Base-by-base conservation (phyloP, 2,113 vertebrate genomes). In the Hystrix brachyura region DNA sequence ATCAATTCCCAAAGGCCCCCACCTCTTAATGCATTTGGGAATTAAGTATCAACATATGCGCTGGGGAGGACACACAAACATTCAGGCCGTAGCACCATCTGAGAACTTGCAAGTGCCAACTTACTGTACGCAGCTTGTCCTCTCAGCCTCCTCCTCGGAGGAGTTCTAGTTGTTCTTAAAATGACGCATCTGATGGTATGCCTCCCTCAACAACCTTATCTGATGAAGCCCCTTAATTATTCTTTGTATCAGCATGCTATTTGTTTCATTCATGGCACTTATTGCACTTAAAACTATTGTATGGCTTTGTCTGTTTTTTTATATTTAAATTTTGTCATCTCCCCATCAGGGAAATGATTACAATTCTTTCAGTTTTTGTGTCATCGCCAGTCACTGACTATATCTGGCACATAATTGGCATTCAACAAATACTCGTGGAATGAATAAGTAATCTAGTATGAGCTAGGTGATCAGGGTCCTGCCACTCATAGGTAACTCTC, bases 261-360 rank as follows among this genome's bases (percentile, higher is more conserved):
- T 91, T 97, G 13, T 78, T 91, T 91, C 53, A 9, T 86, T 96
- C 15, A 84, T 46, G 88, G 10, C 4, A 72, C 7, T 62, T 71
- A 69, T 27, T 60, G 2, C 27, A 67, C 10, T 79, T 80, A 62
- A 83, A 84, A 60, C 84, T 34, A 59, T 78, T 64, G 14, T 64
- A 62, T 76, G 72, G 29, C 23, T 65, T 84, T 84, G 7, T 81
- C 11, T 71, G 60, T 60, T 38, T 80, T 59, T 29, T 80, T 93
- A 13, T 69, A 69, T 59, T 67, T 59, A 59, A 87, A 87, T 59
- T 65, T 9, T 71, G 13, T 67, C 87, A 81, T 29, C 3, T 18
- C 34, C 74, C 64, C 12, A 71, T 69, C 60, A 38, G 19, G 27
- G 32, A 5, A 69, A 3, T 55, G 38, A 90, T 7, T 78, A 29